These are phyloP conservation scores for Dicycla oo DNA, from an alignment of 2,888 invertebrate species.

Conservation along the genomic window DNA sequence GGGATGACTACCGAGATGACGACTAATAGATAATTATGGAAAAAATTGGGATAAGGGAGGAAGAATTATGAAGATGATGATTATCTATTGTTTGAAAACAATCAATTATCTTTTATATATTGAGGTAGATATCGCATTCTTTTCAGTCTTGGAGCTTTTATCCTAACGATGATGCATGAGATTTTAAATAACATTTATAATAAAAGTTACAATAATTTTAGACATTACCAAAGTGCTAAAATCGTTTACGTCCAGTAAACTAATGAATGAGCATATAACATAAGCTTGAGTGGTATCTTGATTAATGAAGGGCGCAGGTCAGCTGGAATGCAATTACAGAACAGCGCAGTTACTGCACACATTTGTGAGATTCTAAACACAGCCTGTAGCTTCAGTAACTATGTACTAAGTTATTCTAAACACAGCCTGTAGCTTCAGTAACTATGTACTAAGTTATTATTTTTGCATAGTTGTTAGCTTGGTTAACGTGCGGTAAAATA, in stretches of 20 bases:
- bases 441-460: slow-evolving; percentile 1
- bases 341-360: slow-evolving; percentile 18
- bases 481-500: neutral
- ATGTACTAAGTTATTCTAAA: slow-evolving; percentile 13
- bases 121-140: neutral
- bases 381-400: slow-evolving; percentile 8
- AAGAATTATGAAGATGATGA: too few species aligned
- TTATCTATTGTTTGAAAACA: too few species aligned
- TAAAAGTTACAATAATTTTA: neutral
- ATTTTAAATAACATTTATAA: neutral
- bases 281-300: slow-evolving; percentile 22
- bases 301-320: slow-evolving; percentile 39
- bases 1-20: too few species aligned
- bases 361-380: slow-evolving; percentile 21
- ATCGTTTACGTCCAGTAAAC: neutral
- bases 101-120: too few species aligned
- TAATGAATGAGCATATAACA: slow-evolving; percentile 3
- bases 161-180: neutral
- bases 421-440: slow-evolving; percentile 11
- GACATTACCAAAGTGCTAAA: neutral
- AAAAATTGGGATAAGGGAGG: too few species aligned
- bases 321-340: slow-evolving; percentile 56
- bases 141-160: neutral
- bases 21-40: too few species aligned
- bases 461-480: neutral